Conservation (phyloP, 2,888 invertebrate genomes). For the Troilus luridus region DNA sequence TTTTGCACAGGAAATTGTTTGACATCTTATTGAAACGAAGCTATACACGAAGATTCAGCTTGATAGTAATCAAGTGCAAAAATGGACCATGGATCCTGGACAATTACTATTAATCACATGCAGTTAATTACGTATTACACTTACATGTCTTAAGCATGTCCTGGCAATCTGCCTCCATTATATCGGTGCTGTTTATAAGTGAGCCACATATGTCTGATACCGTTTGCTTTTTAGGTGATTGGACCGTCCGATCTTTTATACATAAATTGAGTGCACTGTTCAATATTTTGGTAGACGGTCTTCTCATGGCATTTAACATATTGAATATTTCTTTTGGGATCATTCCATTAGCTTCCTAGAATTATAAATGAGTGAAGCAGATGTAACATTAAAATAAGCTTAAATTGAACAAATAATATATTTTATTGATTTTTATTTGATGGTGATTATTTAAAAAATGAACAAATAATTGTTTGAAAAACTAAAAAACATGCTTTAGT, state of each 20-base stretch:
- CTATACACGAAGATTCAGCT: no score
- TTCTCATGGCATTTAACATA: conserved; percentile 2
- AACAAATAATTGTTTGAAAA: no score
- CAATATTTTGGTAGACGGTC: neutral
- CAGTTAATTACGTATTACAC: neutral
- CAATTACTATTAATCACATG: neutral
- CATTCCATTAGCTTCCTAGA: conserved; percentile 10
- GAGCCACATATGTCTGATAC: neutral
- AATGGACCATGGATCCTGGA: no score
- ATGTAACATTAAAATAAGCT: neutral
- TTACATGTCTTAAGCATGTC: neutral
- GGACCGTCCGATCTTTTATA: neutral
- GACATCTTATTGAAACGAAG: no score
- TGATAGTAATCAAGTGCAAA: no score
- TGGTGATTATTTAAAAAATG: no score
- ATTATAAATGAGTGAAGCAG: neutral
- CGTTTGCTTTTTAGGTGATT: neutral
- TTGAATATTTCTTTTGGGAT: conserved; percentile 5
- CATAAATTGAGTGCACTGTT: neutral
- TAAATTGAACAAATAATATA: neutral
- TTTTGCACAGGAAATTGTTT: no score
- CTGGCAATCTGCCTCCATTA: neutral
- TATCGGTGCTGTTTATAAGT: neutral
- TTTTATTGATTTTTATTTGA: no score
- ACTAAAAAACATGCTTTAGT: no score